Conservation (phyloP, 2,888 invertebrate species). For the Pyrgus malvae region DNA sequence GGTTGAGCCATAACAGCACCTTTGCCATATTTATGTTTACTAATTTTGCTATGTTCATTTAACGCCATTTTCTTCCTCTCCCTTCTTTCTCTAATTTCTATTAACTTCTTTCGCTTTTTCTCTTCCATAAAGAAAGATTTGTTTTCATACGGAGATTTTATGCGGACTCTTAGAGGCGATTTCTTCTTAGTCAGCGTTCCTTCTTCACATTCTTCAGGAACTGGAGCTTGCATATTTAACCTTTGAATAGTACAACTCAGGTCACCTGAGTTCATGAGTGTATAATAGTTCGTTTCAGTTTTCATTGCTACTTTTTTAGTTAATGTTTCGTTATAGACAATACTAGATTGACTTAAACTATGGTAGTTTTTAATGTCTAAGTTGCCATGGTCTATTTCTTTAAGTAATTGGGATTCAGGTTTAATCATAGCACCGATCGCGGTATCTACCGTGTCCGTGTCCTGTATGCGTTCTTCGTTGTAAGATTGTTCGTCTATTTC, state of each 20-base stretch:
- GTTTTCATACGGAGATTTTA: slow-evolving; percentile 74
- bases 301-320: slow-evolving; percentile 11
- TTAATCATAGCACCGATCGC: neutral
- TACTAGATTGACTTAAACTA: neutral
- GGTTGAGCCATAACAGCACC: slow-evolving; percentile 54
- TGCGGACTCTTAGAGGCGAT: slow-evolving; percentile 53
- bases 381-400: no score
- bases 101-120: slow-evolving; percentile 61
- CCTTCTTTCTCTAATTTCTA: slow-evolving; percentile 65
- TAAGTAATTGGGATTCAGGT: no score
- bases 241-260: slow-evolving; percentile 51
- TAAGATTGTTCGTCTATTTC: slow-evolving; percentile 20
- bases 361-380: neutral
- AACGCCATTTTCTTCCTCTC: slow-evolving; percentile 62
- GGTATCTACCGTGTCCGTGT: neutral
- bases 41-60: slow-evolving; percentile 57
- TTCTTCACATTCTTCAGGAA: slow-evolving; percentile 56
- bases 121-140: slow-evolving; percentile 61
- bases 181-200: slow-evolving; percentile 45
- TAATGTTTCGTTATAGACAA: neutral
- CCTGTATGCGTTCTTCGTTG: neutral
- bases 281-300: slow-evolving; percentile 39
- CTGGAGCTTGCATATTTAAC: slow-evolving; percentile 47
- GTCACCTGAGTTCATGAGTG: slow-evolving; percentile 44
- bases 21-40: slow-evolving; percentile 55